phyloP scores from a whole-genome alignment of 1,140 invertebrate genomes.

The Venturia canescens region DNA sequence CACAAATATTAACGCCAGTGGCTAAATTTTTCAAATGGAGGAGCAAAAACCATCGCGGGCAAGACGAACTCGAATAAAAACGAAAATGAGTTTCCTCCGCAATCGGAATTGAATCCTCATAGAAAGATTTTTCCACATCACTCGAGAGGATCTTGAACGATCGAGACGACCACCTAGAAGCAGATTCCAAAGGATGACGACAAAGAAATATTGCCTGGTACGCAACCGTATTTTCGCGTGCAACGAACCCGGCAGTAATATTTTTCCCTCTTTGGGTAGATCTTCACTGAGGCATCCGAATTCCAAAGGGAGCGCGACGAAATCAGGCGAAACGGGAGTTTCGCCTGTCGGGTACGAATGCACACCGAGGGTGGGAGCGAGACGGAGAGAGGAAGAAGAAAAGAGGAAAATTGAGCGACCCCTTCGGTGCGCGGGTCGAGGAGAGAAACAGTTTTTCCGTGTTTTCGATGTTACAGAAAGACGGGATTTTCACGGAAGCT shows the following conservation, averaged over 20 bases:
- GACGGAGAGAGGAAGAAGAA: neutral
- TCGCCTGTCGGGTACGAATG: conserved; percentile 20
- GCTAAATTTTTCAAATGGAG: too few species aligned
- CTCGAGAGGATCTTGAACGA: neutral
- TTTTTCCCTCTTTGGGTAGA: conserved; percentile 19
- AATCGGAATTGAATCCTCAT: too few species aligned
- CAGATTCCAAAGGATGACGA: conserved; percentile 20
- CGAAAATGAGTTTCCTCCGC: too few species aligned
- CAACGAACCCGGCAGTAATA: conserved; percentile 49
- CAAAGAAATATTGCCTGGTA: conserved; percentile 25
- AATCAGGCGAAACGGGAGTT: conserved; percentile 27
- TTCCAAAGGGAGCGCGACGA: conserved; percentile 33
- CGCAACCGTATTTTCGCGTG: conserved; percentile 22
- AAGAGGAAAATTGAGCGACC: conserved; percentile 12
- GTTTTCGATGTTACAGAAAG: conserved; percentile 33
- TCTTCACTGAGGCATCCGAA: conserved; percentile 19
- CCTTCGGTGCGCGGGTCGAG: conserved; percentile 18
- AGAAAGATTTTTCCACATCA: too few species aligned
- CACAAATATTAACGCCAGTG: too few species aligned
- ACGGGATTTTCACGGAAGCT: conserved; percentile 42
- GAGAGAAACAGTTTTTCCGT: neutral
- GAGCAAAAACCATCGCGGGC: too few species aligned
- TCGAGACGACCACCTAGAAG: conserved; percentile 49
- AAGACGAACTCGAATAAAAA: too few species aligned
- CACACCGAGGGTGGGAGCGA: too few species aligned